A percentile compares a stretch with the other conserved stretches of the same genome.
Conservation (phyloP, 2,113 vertebrate species). For the Alethe castanea region DNA sequence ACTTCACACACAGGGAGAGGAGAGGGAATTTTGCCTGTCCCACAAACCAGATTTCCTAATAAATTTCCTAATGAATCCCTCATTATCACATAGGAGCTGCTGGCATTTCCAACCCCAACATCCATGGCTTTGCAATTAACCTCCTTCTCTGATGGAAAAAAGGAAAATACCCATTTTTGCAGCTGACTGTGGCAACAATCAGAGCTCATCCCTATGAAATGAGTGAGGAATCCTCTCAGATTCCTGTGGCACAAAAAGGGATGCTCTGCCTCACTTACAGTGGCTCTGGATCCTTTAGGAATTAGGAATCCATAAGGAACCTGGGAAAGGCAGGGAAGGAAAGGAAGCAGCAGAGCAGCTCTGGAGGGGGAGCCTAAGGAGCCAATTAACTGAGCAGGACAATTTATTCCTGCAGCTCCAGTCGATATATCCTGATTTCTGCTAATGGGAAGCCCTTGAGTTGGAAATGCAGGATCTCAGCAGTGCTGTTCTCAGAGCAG, state of each 20-base stretch:
- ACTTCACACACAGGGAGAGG: neutral
- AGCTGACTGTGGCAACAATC: neutral
- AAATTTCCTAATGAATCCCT: neutral
- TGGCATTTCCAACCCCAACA: neutral
- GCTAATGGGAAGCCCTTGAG: neutral
- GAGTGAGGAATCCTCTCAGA: neutral
- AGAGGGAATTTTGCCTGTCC: neutral
- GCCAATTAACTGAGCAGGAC: neutral
- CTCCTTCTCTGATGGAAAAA: neutral
- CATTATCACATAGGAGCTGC: neutral
- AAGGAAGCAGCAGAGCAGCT: neutral
- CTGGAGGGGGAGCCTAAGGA: neutral
- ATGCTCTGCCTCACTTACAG: neutral
- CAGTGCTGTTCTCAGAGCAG: neutral
- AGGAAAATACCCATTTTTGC: slow-evolving; percentile 4
- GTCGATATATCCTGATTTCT: slow-evolving; percentile 30
- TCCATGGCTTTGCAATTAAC: neutral
- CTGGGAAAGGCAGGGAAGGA: neutral
- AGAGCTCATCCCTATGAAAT: neutral
- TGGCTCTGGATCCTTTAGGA: neutral
- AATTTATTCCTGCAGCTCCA: neutral
- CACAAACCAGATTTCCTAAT: neutral
- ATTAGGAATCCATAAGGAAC: neutral
- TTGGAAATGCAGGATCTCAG: neutral
- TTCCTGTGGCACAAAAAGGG: neutral